Conservation (phyloP, 2,113 vertebrate genomes). For the Amphiprion ocellaris region DNA sequence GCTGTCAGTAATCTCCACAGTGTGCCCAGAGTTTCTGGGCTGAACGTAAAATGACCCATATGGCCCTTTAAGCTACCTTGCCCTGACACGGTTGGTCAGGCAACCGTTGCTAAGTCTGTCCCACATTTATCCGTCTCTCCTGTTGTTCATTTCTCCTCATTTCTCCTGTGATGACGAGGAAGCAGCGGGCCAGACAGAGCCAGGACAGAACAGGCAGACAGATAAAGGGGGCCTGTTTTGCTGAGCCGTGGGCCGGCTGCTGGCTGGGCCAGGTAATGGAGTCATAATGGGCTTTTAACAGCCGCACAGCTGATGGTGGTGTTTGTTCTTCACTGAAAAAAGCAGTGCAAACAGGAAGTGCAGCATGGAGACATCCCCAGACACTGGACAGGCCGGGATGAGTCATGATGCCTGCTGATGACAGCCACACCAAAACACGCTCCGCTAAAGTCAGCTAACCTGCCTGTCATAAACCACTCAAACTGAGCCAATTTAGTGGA, state of each 20-base stretch:
- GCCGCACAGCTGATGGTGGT: conserved; percentile 54
- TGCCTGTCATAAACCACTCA: conserved; percentile 62
- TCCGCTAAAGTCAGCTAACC: conserved; percentile 57
- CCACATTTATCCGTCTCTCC: background rate
- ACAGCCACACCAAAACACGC: conserved; percentile 54
- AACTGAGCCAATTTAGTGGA: conserved; percentile 32
- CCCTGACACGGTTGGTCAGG: background rate
- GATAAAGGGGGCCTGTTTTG: conserved; percentile 51
- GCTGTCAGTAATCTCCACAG: background rate
- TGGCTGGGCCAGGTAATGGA: conserved; percentile 74
- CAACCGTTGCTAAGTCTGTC: background rate
- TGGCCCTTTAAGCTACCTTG: background rate
- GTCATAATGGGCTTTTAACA: conserved; percentile 80
- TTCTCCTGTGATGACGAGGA: conserved; percentile 32
- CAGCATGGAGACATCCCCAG: conserved; percentile 61
- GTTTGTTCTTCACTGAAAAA: conserved; percentile 75
- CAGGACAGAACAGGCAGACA: conserved; percentile 23
- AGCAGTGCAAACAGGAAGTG: conserved; percentile 77
- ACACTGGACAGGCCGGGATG: conserved; percentile 44
- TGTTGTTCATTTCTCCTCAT: conserved; percentile 33
- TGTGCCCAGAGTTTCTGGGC: background rate
- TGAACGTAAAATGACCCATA: background rate
- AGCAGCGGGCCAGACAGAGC: conserved; percentile 50
- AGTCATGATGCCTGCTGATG: conserved; percentile 65
- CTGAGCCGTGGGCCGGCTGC: conserved; percentile 40